These are phyloP conservation scores for Lates calcarifer DNA, from an alignment of 2,113 vertebrate species.

Conservation along the genomic window DNA sequence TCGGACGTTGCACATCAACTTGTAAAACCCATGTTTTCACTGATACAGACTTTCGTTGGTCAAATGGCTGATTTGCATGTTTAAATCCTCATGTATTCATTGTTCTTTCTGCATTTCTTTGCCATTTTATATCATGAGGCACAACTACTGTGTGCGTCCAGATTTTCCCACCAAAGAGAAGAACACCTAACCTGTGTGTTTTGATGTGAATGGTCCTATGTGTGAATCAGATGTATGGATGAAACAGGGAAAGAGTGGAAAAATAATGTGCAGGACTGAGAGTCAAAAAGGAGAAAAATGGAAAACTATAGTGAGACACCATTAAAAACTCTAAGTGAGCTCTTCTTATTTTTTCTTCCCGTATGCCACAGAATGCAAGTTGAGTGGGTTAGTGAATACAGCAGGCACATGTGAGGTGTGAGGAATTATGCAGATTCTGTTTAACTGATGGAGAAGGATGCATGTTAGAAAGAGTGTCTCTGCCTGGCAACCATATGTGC, in stretches of 20 bases:
- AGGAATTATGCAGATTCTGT: neutral
- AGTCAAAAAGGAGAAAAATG: neutral
- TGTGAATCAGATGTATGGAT: neutral
- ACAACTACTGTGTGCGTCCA: neutral
- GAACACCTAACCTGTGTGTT: neutral
- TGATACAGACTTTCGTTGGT: neutral
- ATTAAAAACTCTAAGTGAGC: neutral
- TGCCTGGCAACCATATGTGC: too few species aligned
- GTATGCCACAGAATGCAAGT: neutral
- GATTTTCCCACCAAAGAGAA: neutral
- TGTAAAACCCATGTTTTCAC: neutral
- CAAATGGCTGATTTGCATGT: too few species aligned
- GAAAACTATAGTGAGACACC: too few species aligned
- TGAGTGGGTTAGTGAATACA: slow-evolving; percentile 11
- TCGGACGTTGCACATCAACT: neutral
- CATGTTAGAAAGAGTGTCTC: too few species aligned
- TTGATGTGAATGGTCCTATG: neutral
- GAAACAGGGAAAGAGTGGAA: neutral
- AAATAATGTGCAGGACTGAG: neutral
- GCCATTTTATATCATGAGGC: neutral
- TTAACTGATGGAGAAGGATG: too few species aligned
- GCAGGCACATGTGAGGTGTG: slow-evolving; percentile 11
- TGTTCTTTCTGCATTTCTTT: neutral
- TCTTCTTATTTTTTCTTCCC: slow-evolving; percentile 12
- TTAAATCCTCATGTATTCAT: neutral